These are phyloP conservation scores for Semnopithecus entellus DNA, from an alignment of 2,113 vertebrate species.

Conservation along the genomic window DNA sequence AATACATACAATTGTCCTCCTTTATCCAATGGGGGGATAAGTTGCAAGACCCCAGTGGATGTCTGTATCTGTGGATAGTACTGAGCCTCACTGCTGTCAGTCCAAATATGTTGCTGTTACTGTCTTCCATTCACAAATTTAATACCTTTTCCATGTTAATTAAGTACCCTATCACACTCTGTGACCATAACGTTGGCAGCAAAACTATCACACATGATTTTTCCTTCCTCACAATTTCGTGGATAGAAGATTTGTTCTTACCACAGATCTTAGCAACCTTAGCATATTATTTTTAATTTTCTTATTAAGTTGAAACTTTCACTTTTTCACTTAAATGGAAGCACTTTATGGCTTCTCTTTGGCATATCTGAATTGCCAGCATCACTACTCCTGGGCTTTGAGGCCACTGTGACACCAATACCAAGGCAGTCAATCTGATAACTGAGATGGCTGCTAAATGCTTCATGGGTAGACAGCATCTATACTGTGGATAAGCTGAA, in stretches of 20 bases:
- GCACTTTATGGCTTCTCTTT: background rate
- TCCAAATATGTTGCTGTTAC: background rate
- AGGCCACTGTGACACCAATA: background rate
- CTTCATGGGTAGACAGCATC: background rate
- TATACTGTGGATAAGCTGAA: background rate
- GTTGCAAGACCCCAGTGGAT: background rate
- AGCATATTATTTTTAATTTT: background rate
- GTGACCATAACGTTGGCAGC: background rate
- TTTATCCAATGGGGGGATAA: background rate
- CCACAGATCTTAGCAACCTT: background rate
- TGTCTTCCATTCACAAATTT: background rate
- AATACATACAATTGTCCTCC: background rate
- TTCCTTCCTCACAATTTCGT: background rate
- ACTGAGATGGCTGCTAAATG: background rate
- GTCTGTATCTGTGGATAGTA: background rate
- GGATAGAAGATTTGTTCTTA: background rate
- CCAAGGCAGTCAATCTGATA: background rate
- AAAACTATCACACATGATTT: background rate
- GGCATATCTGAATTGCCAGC: background rate
- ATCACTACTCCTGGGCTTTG: background rate
- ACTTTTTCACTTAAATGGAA: background rate
- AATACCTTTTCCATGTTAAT: background rate
- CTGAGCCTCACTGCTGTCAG: background rate
- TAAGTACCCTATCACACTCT: background rate
- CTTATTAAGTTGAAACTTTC: background rate